These are phyloP conservation scores for Melanotaenia duboulayi DNA, from an alignment of 2,113 vertebrate genomes.

Conservation along the genomic window DNA sequence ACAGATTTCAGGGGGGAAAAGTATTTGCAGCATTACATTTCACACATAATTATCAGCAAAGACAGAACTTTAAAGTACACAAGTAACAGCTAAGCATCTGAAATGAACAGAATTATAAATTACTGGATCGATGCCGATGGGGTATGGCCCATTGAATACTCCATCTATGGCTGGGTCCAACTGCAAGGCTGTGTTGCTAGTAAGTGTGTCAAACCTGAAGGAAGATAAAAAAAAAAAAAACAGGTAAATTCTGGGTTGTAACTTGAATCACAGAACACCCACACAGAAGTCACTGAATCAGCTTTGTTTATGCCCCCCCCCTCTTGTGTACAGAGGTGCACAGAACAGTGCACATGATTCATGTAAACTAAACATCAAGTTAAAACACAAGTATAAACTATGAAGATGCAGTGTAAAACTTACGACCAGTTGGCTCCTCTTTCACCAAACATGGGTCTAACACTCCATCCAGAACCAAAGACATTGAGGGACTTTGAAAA, in stretches of 20 bases:
- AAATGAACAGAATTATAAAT: constrained; percentile 5
- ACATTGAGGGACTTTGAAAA: constrained; percentile 97
- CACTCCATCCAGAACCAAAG: constrained; percentile 96
- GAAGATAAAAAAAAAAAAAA: background rate
- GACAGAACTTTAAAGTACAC: background rate
- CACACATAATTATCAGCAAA: background rate
- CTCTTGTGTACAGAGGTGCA: no score
- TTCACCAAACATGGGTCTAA: constrained; percentile 89
- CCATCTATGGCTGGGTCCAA: constrained; percentile 88
- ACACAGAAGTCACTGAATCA: no score
- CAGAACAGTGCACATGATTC: no score
- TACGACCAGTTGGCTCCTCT: constrained; percentile 91
- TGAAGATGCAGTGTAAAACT: constrained; percentile 71
- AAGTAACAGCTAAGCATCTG: background rate
- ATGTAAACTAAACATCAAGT: background rate
- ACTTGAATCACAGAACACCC: no score
- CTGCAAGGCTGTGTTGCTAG: constrained; percentile 85
- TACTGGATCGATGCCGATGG: constrained; percentile 97
- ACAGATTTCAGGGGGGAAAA: background rate
- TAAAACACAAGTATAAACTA: background rate
- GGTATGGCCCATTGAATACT: constrained; percentile 93
- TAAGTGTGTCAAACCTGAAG: constrained; percentile 82
- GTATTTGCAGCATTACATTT: no score
- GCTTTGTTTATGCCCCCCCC: no score
- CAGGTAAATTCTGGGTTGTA: background rate